Percentiles rank a stretch among this genome's conserved stretches.
phyloP scores from a whole-genome alignment of 2,797 vertebrate species.

The Sebastes hubbsi region DNA sequence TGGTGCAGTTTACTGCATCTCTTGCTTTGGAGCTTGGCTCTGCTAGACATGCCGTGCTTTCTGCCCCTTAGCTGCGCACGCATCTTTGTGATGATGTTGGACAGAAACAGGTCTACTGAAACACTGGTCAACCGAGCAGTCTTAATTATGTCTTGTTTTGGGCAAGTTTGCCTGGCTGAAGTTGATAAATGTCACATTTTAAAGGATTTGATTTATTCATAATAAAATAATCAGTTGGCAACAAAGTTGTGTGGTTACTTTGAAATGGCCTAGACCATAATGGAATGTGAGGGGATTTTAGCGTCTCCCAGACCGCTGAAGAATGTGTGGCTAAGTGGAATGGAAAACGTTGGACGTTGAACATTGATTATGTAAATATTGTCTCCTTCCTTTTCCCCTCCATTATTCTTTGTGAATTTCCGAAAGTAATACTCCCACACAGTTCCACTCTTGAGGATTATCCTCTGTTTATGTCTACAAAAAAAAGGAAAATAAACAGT shows the following conservation, averaged over 20 bases:
- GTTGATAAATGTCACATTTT: not conserved
- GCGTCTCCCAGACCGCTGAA: rapidly evolving
- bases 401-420: not conserved
- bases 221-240: not conserved
- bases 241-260: not conserved
- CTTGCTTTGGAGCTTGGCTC: too few species aligned
- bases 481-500: not conserved
- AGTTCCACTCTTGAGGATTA: rapidly evolving
- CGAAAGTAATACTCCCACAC: not conserved
- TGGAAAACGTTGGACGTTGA: too few species aligned
- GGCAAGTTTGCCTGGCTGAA: too few species aligned
- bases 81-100: too few species aligned
- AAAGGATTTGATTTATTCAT: rapidly evolving
- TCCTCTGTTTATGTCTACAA: too few species aligned
- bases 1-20: too few species aligned
- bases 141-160: not conserved
- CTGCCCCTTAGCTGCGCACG: too few species aligned
- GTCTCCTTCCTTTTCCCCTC: not conserved
- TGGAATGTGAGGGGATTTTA: not conserved
- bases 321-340: not conserved
- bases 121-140: not conserved
- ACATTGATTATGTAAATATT: not conserved
- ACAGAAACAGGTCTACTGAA: not conserved
- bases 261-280: rapidly evolving
- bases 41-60: too few species aligned